These are phyloP conservation scores for Tetranychus cinnabarinus DNA, from an alignment of 1,140 invertebrate species.

Conservation along the genomic window DNA sequence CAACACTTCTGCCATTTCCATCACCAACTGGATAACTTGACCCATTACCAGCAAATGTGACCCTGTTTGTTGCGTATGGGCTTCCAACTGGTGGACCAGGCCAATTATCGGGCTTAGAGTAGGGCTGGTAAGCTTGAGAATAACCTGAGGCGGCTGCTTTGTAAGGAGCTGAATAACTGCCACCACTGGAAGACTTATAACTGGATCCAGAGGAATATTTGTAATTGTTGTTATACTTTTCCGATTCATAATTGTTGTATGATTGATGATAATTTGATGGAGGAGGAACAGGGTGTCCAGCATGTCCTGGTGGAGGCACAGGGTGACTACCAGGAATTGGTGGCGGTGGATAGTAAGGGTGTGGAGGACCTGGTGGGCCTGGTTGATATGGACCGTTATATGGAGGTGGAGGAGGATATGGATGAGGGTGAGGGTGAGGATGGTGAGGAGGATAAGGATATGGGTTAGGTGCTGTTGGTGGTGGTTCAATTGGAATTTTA, in stretches of 20 bases:
- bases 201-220: neutral
- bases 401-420: neutral
- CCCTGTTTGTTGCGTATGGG: too few species aligned
- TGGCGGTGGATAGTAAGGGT: neutral
- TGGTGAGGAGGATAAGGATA: neutral
- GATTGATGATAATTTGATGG: neutral
- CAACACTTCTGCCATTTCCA: too few species aligned
- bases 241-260: neutral
- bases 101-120: neutral
- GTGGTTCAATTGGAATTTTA: too few species aligned
- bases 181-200: neutral
- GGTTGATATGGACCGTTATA: neutral
- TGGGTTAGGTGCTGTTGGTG: neutral
- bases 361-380: neutral
- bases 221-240: neutral
- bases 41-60: too few species aligned
- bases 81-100: neutral
- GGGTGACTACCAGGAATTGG: neutral
- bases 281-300: neutral
- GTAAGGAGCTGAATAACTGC: neutral
- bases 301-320: neutral
- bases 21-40: too few species aligned
- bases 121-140: neutral
- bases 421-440: neutral
- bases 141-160: neutral